Base-by-base conservation (phyloP, 2,797 vertebrate genomes). In the Gambusia yucatana region DNA sequence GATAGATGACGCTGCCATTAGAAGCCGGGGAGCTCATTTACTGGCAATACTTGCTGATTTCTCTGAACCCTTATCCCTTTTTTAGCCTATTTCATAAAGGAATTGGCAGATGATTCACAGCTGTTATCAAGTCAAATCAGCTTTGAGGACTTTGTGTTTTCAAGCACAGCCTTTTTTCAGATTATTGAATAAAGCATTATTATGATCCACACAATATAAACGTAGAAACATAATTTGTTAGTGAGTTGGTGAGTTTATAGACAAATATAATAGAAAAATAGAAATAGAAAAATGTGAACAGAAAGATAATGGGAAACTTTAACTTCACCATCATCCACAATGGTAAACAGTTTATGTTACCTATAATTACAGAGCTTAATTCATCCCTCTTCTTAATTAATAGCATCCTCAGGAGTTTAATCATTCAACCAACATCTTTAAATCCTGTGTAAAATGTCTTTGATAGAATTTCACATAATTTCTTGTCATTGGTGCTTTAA, bases 1-100 rank as follows among this genome's bases (percentile, higher is more conserved):
- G 92, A 94, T 81, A 77, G 81, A 94, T 91, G 82, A 88, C 48
- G 83, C 73, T 90, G 91, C 86, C 91, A 88, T 87, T 85, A 82
- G 79, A 92, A 78, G 86, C 87, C 86, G 75, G 77, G 79, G 77
- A 83, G 86, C 90, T 91, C 91, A 86, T 93, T 87, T 88, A 65
- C 82, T 76, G 74, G 74, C 74, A 79, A 65, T 83, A 81, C 78
- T 87, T 85, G 79, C 72, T 90, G 85, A 83, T 83, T 85, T 89
- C 75, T 81, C 47, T 82, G 78, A 83, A 72, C 57, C 28, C 74
- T 73, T 70, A n/a, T 70, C 41, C 39, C 73, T 69, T 80, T 88
- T 83, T 85, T 71, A 71, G 73, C 55, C 36, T 41, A 73, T 10
- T 69, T 36, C 36, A 76, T 65, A 73, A 85, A 85, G 33, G 65